Evolutionary conservation across 2,113 vertebrate genomes (phyloP), one percentile per base, ranked within the genome.

Genomic region (Bos indicus): DNA sequence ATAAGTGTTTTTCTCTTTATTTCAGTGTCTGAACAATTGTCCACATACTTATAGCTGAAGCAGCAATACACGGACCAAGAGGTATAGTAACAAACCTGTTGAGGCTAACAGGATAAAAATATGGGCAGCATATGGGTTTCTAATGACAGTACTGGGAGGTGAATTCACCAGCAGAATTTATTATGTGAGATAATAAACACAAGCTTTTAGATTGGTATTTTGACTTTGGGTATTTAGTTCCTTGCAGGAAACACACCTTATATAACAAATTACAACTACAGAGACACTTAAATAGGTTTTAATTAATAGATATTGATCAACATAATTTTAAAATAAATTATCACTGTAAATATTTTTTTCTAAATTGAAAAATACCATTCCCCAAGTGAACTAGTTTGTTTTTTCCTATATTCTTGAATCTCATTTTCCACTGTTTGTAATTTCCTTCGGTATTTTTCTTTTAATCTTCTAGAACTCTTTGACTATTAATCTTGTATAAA

Each of bases 401-500:
- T 82, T 46, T 71, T 48, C 60, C 5, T 60, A 36, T 88, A 84
- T 90, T 80, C 19, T 82, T 90, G n/a, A 88, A 59, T 40, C 14
- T 86, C 7, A 56, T 81, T 96, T 91, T 82, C 17, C 26, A 81
- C 1, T n/a, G 2, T 51, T 77, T 85, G 13, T 54, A 67, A 91
- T 84, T 90, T 95, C 78, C 25, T 94, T 83, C 8, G 40, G 3
- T 13, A 1, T 25, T 74, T 97, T 74, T 43, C 62, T 87, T 52
- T 62, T 40, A 86, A 90, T 54, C 12, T 64, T 43, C 3, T 17
- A 59, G 23, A 93, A 59, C 5, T 95, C 33, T 26, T 9, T 43
- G 15, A 93, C 86, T 89, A 51, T 59, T 54, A 96, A 91, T 85
- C 11, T 88, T 96, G 82, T 80, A 94, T 77, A 71, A 97, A 95